Evolutionary conservation across 1,140 invertebrate species (phyloP), one percentile per base, ranked within the genome.

Genomic region (Hestina assimilis): DNA sequence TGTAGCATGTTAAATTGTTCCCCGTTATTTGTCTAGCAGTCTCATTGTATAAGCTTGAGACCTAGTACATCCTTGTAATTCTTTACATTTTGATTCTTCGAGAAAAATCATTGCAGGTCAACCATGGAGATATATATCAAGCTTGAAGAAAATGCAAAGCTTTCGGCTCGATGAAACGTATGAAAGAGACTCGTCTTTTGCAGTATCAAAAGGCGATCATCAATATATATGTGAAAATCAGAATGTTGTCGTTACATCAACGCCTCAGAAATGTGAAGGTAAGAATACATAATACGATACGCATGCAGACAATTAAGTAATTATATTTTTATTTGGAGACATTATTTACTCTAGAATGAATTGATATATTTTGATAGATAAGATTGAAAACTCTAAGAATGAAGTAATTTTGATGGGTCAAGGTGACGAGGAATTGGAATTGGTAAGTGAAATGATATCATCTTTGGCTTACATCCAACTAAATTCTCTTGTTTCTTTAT

Each of bases 351-450:
- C 14, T 2, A 19, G 19, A 1, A 7, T 40, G 20, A 26, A 20
- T 42, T 31, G 4, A 41, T 6, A 31, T 38, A 19, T 43, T 33
- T 41, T 53, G 41, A 23, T 29, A 59, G 79, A 42, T 40, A 63
- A 65, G 28, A 24, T 40, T 11, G 41, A 15, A 17, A 71, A 61
- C 54, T 24, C 29, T 41, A 66, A 45, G 41, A 66, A 55, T 19
- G 72, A 74, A 24, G 38, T 56, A 43, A 62, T 26, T 58, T 56
- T 73, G 23, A 85, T 79, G 46, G 83, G 83, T 8, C 83, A 87
- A 75, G 83, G 83, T n/a, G 83, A 87, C 64, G 80, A 77, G 63
- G 76, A 80, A 26, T 53, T 68, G 29, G 70, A 73, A 41, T 46
- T 57, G 47, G 80, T 78, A 67, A 66, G 62, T 65, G 21, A 33